These are phyloP conservation scores for Aleiodes sp. DNA, from an alignment of 1,140 invertebrate species.

Conservation along the genomic window DNA sequence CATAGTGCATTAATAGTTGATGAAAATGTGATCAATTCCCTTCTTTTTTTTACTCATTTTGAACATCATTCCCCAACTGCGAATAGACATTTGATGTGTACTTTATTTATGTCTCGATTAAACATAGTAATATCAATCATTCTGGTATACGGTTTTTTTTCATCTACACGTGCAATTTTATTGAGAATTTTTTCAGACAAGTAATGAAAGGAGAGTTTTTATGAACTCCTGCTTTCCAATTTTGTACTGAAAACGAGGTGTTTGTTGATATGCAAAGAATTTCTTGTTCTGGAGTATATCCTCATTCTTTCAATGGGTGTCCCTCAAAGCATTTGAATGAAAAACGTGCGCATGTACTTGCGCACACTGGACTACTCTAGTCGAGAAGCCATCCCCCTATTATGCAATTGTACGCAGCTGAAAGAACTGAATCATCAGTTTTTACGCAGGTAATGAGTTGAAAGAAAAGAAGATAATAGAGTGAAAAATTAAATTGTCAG, in stretches of 20 bases:
- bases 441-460: too few species aligned
- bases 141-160: neutral
- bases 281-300: too few species aligned
- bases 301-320: too few species aligned
- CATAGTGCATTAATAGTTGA: conserved; percentile 2
- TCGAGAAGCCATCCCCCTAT: neutral
- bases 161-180: neutral
- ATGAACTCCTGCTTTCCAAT: too few species aligned
- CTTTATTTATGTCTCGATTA: conserved; percentile 10
- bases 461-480: too few species aligned
- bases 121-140: neutral
- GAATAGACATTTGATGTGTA: neutral
- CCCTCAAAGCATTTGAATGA: neutral
- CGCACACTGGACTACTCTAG: neutral
- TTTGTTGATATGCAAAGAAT: too few species aligned
- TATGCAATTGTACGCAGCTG: too few species aligned
- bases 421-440: too few species aligned
- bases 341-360: neutral
- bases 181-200: too few species aligned
- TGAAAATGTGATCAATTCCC: conserved; percentile 2
- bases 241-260: too few species aligned
- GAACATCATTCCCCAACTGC: neutral
- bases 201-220: too few species aligned
- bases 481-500: too few species aligned
- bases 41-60: neutral